phyloP scores from a whole-genome alignment of 2,888 invertebrate genomes.

The Acrobasis suavella region DNA sequence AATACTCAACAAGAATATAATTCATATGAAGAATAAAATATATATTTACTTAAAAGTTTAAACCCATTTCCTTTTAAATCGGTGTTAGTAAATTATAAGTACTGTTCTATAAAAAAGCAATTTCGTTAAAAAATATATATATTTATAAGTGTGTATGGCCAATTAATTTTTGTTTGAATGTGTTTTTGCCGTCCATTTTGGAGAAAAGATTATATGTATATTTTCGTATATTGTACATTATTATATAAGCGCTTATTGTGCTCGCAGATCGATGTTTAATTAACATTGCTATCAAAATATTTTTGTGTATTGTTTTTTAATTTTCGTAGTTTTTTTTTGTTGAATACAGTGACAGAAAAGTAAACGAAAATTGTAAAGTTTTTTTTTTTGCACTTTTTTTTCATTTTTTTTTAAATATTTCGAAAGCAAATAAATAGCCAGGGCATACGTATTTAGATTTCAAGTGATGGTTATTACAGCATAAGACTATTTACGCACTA shows the following conservation, averaged over 20 bases:
- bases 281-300: not conserved
- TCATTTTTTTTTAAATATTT: too few relatives aligned
- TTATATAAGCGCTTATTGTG: conserved; percentile 6
- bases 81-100: not conserved
- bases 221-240: conserved; percentile 26
- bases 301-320: too few relatives aligned
- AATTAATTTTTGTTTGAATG: conserved; percentile 7
- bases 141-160: not conserved
- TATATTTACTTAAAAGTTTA: not conserved
- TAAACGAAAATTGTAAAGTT: too few relatives aligned
- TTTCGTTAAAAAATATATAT: not conserved
- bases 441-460: too few relatives aligned
- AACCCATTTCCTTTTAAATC: not conserved
- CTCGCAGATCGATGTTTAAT: not conserved
- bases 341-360: too few relatives aligned
- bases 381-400: too few relatives aligned
- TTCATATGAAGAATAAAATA: too few relatives aligned
- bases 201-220: conserved; percentile 24
- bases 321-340: too few relatives aligned
- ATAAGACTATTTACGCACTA: too few relatives aligned
- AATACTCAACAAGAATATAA: too few relatives aligned
- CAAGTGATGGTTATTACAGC: too few relatives aligned
- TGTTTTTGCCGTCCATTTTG: conserved; percentile 34
- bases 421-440: too few relatives aligned
- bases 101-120: not conserved